Evolutionary conservation across 2,113 vertebrate species (phyloP), one percentile per base, ranked within the genome.

Genomic region (Catharus bicknelli): DNA sequence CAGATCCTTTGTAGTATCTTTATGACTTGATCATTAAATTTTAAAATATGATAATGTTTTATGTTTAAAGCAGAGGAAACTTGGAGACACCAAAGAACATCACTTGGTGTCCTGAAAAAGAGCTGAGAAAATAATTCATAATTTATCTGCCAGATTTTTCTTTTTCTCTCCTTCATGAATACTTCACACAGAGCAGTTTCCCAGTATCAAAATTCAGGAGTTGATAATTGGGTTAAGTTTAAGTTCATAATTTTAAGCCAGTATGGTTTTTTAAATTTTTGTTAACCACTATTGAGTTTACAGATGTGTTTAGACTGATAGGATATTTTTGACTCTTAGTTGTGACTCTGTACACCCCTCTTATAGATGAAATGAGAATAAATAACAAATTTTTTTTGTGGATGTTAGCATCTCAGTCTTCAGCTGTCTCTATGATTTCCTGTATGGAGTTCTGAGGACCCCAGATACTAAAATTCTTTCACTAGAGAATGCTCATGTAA

Each of bases 21-120:
- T 85, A 45, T 79, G 78, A 87, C 55, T 83, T 76, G 30, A 54
- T 94, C 47, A 94, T 95, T 72, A 91, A 90, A 90, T 50, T 89
- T 95, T 94, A 94, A 95, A 95, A 95, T 90, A 91, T 85, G 53
- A 34, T 87, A 82, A 90, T 82, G 5, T 48, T 66, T 87, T 93
- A 61, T 87, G 42, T 95, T 90, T 87, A 87, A 95, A 95, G 82
- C 29, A 70, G 45, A 61, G 17, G 23, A 91, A 91, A 58, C 50
- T 76, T 76, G 29, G 47, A 91, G 70, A 68, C 82, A 80, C 58
- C 58, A 90, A 93, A 93, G 75, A 77, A 83, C 4, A 12, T 95
- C 82, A 83, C 12, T 72, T 53, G n/a, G 11, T 79, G 70, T 87
- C 75, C 81, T 91, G 74, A 85, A 94, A 89, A 94, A 80, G 36